Conservation (phyloP, 2,797 vertebrate genomes). For the Coregonus ussuriensis region DNA sequence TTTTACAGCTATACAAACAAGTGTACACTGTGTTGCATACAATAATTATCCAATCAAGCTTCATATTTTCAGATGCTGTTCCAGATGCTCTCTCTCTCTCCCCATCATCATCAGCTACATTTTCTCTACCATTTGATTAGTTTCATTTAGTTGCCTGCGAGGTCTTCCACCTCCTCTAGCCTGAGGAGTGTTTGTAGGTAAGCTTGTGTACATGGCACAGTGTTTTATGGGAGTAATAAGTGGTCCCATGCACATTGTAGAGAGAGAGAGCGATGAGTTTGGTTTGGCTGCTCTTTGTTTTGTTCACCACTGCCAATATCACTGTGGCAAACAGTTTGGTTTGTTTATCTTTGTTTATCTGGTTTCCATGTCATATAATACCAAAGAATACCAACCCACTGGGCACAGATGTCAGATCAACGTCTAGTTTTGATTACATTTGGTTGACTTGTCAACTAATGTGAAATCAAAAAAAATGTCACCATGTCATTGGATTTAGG, state of each 20-base stretch:
- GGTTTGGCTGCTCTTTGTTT: conserved; percentile 28
- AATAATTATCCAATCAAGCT: conserved; percentile 52
- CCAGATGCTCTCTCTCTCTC: background rate
- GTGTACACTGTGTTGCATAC: conserved; percentile 32
- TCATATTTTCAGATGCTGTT: conserved; percentile 23
- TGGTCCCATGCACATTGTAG: conserved; percentile 13
- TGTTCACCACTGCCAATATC: conserved; percentile 39
- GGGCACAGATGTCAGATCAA: too few species aligned
- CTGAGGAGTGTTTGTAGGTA: conserved; percentile 23
- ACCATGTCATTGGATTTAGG: too few species aligned
- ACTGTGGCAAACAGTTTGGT: conserved; percentile 40
- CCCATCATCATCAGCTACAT: background rate
- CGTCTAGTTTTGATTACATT: too few species aligned
- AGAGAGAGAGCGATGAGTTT: conserved; percentile 18
- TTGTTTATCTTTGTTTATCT: conserved; percentile 41
- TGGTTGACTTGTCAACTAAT: too few species aligned
- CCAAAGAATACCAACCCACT: conserved; percentile 10
- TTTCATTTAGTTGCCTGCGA: conserved; percentile 19
- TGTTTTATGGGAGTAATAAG: conserved; percentile 43
- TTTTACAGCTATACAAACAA: conserved; percentile 52
- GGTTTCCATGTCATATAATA: conserved; percentile 25
- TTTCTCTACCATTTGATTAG: background rate
- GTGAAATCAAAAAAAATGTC: too few species aligned
- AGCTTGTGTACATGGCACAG: conserved; percentile 12
- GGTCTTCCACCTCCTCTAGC: conserved; percentile 49